A percentile compares a stretch with the other conserved stretches of the same genome.
phyloP scores from a whole-genome alignment of 2,888 invertebrate genomes.

The Schizaphis graminum region DNA sequence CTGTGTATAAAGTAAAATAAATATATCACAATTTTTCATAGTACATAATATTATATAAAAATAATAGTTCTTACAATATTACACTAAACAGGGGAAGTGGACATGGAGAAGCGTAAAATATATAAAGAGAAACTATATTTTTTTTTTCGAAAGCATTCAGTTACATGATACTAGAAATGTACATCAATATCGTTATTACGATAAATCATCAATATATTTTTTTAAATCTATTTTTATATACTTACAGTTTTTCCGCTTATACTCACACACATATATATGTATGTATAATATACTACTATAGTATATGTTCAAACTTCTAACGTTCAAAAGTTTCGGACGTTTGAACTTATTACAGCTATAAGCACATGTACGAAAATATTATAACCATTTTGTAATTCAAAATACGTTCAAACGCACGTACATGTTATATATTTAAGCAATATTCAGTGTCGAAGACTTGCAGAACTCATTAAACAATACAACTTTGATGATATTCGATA shows the following conservation, averaged over 20 bases:
- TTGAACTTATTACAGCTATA: not conserved
- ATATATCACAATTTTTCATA: not conserved
- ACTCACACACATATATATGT: not conserved
- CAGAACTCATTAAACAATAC: slow-evolving; percentile 12
- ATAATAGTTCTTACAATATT: not conserved
- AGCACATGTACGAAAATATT: not conserved
- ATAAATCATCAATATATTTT: not conserved
- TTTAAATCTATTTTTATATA: not conserved
- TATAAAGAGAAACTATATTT: not conserved
- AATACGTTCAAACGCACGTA: not conserved
- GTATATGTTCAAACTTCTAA: slow-evolving; percentile 11
- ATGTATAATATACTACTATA: not conserved
- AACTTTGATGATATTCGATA: not conserved
- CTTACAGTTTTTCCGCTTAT: not conserved
- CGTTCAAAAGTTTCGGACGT: not conserved
- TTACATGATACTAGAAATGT: not conserved
- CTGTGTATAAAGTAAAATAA: not conserved
- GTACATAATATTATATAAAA: not conserved
- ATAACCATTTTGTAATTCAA: not conserved
- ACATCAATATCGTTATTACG: not conserved
- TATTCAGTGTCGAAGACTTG: not conserved
- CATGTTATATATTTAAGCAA: not conserved
- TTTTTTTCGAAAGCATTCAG: not conserved
- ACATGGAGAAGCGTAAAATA: not conserved
- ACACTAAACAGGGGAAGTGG: not conserved